A percentile compares a stretch with the other conserved stretches of the same genome.
These are phyloP conservation scores for Callosobruchus maculatus DNA, from an alignment of 2,888 invertebrate genomes.

Conservation along the genomic window DNA sequence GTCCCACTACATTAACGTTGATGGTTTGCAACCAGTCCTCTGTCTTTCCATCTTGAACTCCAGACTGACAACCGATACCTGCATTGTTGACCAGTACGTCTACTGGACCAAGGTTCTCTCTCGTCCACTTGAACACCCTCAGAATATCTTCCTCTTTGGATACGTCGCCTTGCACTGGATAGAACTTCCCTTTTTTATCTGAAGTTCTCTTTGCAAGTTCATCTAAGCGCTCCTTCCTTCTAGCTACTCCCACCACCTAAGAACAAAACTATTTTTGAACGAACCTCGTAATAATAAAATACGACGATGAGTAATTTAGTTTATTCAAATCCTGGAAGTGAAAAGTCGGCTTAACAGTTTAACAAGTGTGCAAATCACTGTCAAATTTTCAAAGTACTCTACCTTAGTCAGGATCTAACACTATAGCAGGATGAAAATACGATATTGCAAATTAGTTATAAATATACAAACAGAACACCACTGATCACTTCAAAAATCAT, in stretches of 20 bases:
- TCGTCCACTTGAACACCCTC: constrained; percentile 38
- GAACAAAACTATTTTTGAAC: background rate
- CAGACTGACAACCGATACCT: constrained; percentile 26
- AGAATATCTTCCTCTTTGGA: constrained; percentile 39
- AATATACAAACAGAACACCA: too few relatives aligned
- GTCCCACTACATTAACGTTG: constrained; percentile 19
- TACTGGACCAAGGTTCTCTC: constrained; percentile 37
- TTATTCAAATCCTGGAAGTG: too few relatives aligned
- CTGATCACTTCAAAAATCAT: too few relatives aligned
- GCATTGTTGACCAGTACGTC: constrained; percentile 46
- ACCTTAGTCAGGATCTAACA: too few relatives aligned
- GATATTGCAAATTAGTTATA: too few relatives aligned
- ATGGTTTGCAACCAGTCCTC: constrained; percentile 20
- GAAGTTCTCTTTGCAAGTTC: constrained; percentile 18
- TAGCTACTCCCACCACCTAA: constrained; percentile 31
- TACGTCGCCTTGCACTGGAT: constrained; percentile 39
- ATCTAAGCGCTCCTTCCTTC: constrained; percentile 25
- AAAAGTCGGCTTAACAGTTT: too few relatives aligned
- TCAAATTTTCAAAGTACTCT: too few relatives aligned
- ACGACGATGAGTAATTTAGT: too few relatives aligned
- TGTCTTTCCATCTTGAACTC: constrained; percentile 26
- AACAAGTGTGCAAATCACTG: too few relatives aligned
- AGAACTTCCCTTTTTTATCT: constrained; percentile 34
- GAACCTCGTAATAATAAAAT: too few relatives aligned
- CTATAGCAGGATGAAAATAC: too few relatives aligned